Conservation (phyloP, 2,888 invertebrate genomes). For the Suillia variegata region DNA sequence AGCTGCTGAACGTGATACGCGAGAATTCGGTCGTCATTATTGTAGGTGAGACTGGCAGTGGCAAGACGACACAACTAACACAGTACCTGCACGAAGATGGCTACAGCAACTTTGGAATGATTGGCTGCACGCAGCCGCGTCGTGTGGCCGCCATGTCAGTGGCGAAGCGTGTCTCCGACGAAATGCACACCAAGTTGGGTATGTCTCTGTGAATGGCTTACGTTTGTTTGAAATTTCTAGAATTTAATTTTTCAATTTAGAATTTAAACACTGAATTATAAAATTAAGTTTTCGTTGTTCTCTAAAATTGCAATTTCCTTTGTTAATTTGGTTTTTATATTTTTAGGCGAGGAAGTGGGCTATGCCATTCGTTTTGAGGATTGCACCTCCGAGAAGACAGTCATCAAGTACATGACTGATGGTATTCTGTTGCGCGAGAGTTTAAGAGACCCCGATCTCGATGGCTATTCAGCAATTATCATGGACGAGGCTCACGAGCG, state of each 20-base stretch:
- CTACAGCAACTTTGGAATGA: slow-evolving; percentile 87
- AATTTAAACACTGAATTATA: too few species aligned
- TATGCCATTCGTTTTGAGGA: slow-evolving; percentile 99
- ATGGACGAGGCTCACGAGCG: slow-evolving; percentile 99
- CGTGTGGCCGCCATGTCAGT: slow-evolving; percentile 99
- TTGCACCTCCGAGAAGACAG: slow-evolving; percentile 92
- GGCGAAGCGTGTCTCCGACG: slow-evolving; percentile 97
- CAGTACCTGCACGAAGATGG: slow-evolving; percentile 98
- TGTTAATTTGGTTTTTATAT: neutral
- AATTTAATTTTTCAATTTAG: neutral
- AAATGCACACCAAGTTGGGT: slow-evolving; percentile 90
- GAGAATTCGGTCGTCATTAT: slow-evolving; percentile 95
- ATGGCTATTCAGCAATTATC: slow-evolving; percentile 95
- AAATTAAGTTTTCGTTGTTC: too few species aligned
- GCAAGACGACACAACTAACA: slow-evolving; percentile 95
- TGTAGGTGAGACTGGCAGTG: slow-evolving; percentile 70
- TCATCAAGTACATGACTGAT: slow-evolving; percentile 99
- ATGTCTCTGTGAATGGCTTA: too few species aligned
- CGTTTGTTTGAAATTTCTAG: too few species aligned
- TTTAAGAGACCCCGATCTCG: slow-evolving; percentile 92
- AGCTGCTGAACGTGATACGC: slow-evolving; percentile 86
- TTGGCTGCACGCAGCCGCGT: slow-evolving; percentile 97
- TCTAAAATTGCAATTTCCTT: neutral
- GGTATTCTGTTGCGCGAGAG: slow-evolving; percentile 97
- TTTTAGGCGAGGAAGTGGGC: slow-evolving; percentile 84